Conservation (phyloP, 2,797 vertebrate species). For the Morelia viridis region DNA sequence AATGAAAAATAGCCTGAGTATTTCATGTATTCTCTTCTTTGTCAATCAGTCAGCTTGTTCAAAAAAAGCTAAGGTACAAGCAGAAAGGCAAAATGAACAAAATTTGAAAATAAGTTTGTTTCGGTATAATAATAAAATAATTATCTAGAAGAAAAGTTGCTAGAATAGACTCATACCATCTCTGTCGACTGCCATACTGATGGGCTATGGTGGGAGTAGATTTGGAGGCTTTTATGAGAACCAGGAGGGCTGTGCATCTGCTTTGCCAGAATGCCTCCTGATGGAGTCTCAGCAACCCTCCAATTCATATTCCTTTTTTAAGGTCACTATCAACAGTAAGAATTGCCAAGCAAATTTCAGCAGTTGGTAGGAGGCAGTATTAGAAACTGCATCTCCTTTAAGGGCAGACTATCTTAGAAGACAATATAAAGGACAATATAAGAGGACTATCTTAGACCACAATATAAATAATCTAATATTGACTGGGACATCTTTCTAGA, state of each 20-base stretch:
- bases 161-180: neutral
- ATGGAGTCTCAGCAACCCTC: neutral
- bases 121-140: neutral
- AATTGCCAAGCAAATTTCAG: neutral
- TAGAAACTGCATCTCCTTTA: neutral
- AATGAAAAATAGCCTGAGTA: constrained; percentile 65
- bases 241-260: neutral
- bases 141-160: neutral
- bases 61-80: constrained; percentile 1
- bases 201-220: neutral
- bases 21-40: constrained; percentile 6
- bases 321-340: neutral
- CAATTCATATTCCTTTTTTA: neutral
- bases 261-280: neutral
- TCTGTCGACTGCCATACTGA: neutral
- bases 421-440: neutral
- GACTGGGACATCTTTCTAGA: neutral
- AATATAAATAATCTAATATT: too few species aligned
- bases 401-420: neutral
- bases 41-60: constrained; percentile 33
- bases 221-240: neutral
- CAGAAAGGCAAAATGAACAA: neutral
- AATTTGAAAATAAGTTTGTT: constrained; percentile 30
- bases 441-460: neutral
- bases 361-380: neutral